Evolutionary conservation across 2,113 vertebrate genomes (phyloP), one percentile per base, ranked within the genome.

Genomic region (Geococcyx californianus): DNA sequence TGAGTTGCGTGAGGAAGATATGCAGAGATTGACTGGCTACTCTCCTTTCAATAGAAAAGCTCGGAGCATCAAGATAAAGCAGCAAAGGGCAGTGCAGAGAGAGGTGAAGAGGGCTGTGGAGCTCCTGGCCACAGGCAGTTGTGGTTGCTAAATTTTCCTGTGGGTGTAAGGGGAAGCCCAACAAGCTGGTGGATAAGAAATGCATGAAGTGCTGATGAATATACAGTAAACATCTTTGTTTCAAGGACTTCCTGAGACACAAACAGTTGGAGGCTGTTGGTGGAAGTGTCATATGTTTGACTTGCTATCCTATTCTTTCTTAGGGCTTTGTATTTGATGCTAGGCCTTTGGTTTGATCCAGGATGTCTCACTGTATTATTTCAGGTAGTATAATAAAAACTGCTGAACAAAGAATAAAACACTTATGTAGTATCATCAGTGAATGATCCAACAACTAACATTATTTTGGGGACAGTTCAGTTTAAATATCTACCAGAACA

Each of bases 261-360:
- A 78, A 74, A 54, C 15, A 54, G 17, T 14, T 83, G 52, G 44
- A 89, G 25, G 51, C 16, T 72, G 13, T 36, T 86, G 62, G n/a
- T 55, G 21, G 79, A 82, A 82, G 29, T n/a, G 28, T 52, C 0
- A 0, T 58, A 36, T 0, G 1, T 31, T 67, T 75, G 16, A 9
- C 42, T 89, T 74, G 38, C 52, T 69, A 20, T 74, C 10, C 33
- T 78, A 36, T 47, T 75, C 66, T 79, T 94, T 14, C 58, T 29
- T 42, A 74, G 63, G 25, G 44, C 23, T 79, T 54, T 83, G 67
- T 5, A 42, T 80, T 68, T 87, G 55, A 84, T 24, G 29, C 29
- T 36, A 86, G 33, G 76, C 23, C n/a, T 87, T 62, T 66, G 42
- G 16, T 62, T 73, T 58, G 51, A 69, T 56, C 44, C 40, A 69